phyloP scores from a whole-genome alignment of 2,113 vertebrate species.

The Amazona guildingii region DNA sequence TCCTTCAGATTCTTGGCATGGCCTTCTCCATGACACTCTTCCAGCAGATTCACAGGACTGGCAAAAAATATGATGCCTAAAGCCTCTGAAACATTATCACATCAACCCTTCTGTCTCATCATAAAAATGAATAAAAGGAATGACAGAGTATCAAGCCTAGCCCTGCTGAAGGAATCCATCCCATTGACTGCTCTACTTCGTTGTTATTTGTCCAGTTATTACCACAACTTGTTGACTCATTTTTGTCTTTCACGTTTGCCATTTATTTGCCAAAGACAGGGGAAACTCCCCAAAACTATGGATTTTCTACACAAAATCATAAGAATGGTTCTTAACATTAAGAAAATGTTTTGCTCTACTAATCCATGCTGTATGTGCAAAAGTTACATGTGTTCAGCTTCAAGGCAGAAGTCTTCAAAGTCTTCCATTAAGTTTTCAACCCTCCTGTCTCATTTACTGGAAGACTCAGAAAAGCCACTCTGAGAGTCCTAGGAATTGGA shows the following conservation, averaged over 20 bases:
- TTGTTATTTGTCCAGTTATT: constrained; percentile 45
- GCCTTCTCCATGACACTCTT: constrained; percentile 99
- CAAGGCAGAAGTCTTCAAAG: constrained; percentile 43
- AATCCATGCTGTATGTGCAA: constrained; percentile 32
- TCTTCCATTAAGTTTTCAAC: constrained; percentile 48
- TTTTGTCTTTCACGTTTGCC: constrained; percentile 65
- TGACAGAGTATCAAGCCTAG: constrained; percentile 13
- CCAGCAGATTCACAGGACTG: constrained; percentile 97
- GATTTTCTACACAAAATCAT: constrained; percentile 48
- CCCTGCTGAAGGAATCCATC: constrained; percentile 47
- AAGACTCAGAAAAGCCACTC: constrained; percentile 63
- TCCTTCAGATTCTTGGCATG: constrained; percentile 94
- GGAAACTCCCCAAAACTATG: constrained; percentile 30
- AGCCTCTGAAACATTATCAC: constrained; percentile 33
- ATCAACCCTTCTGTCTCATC: constrained; percentile 42
- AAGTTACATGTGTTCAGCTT: neutral
- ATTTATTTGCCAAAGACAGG: constrained; percentile 90
- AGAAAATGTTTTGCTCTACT: constrained; percentile 56
- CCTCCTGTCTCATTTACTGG: neutral
- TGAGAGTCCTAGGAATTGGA: constrained; percentile 66
- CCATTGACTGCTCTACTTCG: neutral
- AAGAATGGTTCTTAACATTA: constrained; percentile 75
- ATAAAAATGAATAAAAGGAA: constrained; percentile 9
- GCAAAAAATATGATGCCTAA: constrained; percentile 98
- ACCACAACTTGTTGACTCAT: constrained; percentile 68